Evolutionary conservation across 1,140 invertebrate species (phyloP), one percentile per base, ranked within the genome.

Genomic region (Drosophila bocqueti): DNA sequence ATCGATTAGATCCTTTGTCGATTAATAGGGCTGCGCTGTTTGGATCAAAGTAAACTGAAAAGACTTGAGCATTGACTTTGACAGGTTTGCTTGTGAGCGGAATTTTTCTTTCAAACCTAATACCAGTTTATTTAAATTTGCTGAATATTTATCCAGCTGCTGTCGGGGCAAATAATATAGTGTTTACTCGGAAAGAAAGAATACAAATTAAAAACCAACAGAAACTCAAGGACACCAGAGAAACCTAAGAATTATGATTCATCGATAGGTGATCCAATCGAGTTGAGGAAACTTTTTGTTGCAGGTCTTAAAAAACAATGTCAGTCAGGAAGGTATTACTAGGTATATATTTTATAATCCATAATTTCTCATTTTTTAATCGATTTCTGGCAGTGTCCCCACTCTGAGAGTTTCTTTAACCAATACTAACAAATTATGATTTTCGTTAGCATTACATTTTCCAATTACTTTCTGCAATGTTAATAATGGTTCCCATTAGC

Each of bases 131-230:
- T 43, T 71, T 36, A 29, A 43, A 42, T 43, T 72, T 60, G 21
- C 24, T 4, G 36, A 24, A 50, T 72, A 73, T 72, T 73, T 72
- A 60, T 21, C 2, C 67, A 73, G 69, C 67, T 73, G 67, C 15
- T 58, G 26, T 18, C 43, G 11, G 13, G 11, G 11, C 24, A 16
- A 47, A 72, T 31, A 71, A 34, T 16, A 18, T 18, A 58, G 6
- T 59, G 21, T 73, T 72, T 72, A 42, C 45, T 21, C 42, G 10
- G 34, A 16, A 54, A 29, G 43, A 15, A 43, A 67, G 36, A 52
- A 40, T 50, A 34, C n/a, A 45, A 49, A 60, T 59, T 38, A 29
- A 43, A 50, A 38, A 49, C 16, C 50, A 52, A 68, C 36, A 52
- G 7, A 47, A 67, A 45, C 38, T 16, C 36, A 52, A 68, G 63